Conservation (phyloP, 2,797 vertebrate species). For the Lacerta bilineata region DNA sequence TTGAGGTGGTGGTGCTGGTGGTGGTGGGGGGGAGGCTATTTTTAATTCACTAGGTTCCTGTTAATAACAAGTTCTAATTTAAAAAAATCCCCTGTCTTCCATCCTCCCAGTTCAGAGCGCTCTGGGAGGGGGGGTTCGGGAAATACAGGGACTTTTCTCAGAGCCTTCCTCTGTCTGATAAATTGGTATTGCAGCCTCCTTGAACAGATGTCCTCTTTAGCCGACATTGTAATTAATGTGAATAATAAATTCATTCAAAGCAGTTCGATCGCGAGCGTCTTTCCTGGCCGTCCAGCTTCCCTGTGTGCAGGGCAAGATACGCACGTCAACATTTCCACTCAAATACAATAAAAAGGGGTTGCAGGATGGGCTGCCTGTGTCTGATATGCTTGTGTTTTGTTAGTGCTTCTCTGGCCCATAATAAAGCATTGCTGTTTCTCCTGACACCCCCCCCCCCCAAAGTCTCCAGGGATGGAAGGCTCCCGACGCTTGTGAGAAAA, state of each 20-base stretch:
- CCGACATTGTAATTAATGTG: slow-evolving; percentile 80
- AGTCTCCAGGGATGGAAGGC: background rate
- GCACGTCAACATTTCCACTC: slow-evolving; percentile 63
- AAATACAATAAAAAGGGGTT: slow-evolving; percentile 60
- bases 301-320: slow-evolving; percentile 67
- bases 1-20: slow-evolving; percentile 61
- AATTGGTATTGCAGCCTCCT: slow-evolving; percentile 75
- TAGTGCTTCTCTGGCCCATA: background rate
- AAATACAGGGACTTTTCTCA: slow-evolving; percentile 72
- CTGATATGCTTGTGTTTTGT: slow-evolving; percentile 52
- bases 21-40: slow-evolving; percentile 74
- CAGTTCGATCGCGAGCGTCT: slow-evolving; percentile 65
- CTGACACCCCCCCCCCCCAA: too few species aligned
- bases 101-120: slow-evolving; percentile 76
- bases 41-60: slow-evolving; percentile 83
- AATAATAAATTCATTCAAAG: slow-evolving; percentile 77
- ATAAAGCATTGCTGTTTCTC: slow-evolving; percentile 35
- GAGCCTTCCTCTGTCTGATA: slow-evolving; percentile 74
- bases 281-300: slow-evolving; percentile 64
- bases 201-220: slow-evolving; percentile 77
- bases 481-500: slow-evolving; percentile 19
- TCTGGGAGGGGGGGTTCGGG: slow-evolving; percentile 48
- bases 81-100: slow-evolving; percentile 76
- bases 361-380: slow-evolving; percentile 37
- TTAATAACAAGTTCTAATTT: slow-evolving; percentile 86